Conservation (phyloP, 2,888 invertebrate genomes). For the Zonitis immaculata region DNA sequence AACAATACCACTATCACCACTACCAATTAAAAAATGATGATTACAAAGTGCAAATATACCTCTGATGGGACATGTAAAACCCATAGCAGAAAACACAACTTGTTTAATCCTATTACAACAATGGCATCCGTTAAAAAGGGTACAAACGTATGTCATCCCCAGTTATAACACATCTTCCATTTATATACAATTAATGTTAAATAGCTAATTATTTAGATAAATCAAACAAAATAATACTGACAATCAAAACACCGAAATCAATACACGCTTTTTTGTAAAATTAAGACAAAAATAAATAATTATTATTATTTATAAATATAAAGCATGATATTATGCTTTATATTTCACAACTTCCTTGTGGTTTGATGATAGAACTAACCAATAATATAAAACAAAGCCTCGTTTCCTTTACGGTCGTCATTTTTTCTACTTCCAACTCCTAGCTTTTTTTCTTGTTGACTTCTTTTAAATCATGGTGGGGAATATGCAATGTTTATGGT, state of each 20-base stretch:
- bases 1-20: too few relatives aligned
- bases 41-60: constrained; percentile 26
- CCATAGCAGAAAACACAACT: constrained; percentile 37
- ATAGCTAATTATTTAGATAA: neutral
- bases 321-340: constrained; percentile 31
- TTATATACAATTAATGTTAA: neutral
- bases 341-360: constrained; percentile 33
- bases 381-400: neutral
- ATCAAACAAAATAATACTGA: neutral
- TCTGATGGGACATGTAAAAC: constrained; percentile 37
- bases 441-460: neutral
- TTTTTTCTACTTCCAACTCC: neutral
- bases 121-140: constrained; percentile 28
- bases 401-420: constrained; percentile 1
- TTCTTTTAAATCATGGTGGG: neutral
- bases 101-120: constrained; percentile 37
- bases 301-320: too few relatives aligned
- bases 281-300: neutral
- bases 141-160: constrained; percentile 31
- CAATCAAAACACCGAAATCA: neutral
- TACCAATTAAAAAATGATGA: too few relatives aligned
- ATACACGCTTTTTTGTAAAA: too few relatives aligned
- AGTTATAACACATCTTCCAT: constrained; percentile 4
- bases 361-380: constrained; percentile 17
- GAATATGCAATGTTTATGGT: neutral